Evolutionary conservation across 1,140 invertebrate species (phyloP).

Genomic region (honey bee (Apis mellifera)): Amel_HAv3.1 CM009939.2:6992001-6992500

Average conservation of each 20-base stretch:
- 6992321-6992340: constrained; percentile 21
- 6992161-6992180: not conserved
- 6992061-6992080: too few species aligned
- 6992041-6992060: too few species aligned
- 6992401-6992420: constrained; percentile 56
- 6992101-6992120: too few species aligned
- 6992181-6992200: constrained; percentile 28
- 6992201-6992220: constrained; percentile 29
- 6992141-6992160: too few species aligned
- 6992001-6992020: too few species aligned
- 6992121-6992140: too few species aligned
- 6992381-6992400: too few species aligned
- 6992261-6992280: constrained; percentile 22
- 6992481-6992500: constrained; percentile 53
- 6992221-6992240: constrained; percentile 37
- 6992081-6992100: too few species aligned
- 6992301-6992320: not conserved
- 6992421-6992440: constrained; percentile 31
- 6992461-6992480: constrained; percentile 37
- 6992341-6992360: constrained; percentile 45
- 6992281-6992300: not conserved
- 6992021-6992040: too few species aligned
- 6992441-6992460: constrained; percentile 36
- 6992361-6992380: not conserved
- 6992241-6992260: constrained; percentile 37